phyloP scores from a whole-genome alignment of 2,797 vertebrate species.

The Pseudochirops corinnae region DNA sequence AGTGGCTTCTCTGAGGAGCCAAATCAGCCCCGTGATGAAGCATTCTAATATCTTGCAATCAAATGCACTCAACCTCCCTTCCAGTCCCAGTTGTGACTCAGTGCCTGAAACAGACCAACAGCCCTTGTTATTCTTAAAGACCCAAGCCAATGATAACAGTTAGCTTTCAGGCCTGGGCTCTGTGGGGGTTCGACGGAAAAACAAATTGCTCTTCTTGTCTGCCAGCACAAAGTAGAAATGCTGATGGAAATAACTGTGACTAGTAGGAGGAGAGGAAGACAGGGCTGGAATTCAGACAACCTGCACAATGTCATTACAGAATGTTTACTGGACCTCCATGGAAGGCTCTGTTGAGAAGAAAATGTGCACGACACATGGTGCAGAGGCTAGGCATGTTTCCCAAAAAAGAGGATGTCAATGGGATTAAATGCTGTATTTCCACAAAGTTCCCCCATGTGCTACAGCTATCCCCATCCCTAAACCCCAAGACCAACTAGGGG shows the following conservation, averaged over 20 bases:
- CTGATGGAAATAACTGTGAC: constrained; percentile 13
- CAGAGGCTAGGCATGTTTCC: not conserved
- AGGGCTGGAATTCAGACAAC: constrained; percentile 3
- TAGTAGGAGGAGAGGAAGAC: not conserved
- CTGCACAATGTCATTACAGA: not conserved
- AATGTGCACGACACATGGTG: not conserved
- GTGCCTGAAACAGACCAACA: not conserved
- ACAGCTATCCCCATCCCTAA: not conserved
- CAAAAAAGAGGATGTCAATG: not conserved
- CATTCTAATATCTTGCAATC: constrained; percentile 17
- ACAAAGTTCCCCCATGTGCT: not conserved
- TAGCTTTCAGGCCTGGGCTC: not conserved
- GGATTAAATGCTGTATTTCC: constrained; percentile 7
- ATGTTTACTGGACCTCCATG: not conserved
- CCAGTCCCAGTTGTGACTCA: not conserved
- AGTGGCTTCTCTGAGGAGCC: not conserved
- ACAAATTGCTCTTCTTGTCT: not conserved
- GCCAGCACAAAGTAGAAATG: not conserved
- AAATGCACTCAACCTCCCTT: not conserved
- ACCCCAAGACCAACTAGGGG: not conserved
- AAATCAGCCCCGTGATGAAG: not conserved
- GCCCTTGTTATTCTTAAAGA: constrained; percentile 9
- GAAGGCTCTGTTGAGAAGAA: not conserved
- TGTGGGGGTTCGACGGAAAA: not conserved
- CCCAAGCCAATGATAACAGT: not conserved